Percentiles rank a stretch among this genome's conserved stretches.
phyloP scores from a whole-genome alignment of 2,888 invertebrate genomes.

The Gasteruption jaculator region DNA sequence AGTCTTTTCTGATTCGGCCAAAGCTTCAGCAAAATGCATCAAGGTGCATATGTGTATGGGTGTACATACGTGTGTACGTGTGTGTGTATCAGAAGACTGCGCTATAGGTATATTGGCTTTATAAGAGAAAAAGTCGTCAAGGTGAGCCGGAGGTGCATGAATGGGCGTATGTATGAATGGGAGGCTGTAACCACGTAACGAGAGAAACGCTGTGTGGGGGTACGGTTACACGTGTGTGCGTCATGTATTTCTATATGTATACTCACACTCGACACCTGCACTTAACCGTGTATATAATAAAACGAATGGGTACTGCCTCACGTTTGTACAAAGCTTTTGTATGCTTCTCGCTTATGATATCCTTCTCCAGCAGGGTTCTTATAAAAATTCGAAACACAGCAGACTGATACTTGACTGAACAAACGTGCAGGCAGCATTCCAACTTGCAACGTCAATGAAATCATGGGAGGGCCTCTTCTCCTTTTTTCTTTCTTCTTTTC shows the following conservation, averaged over 20 bases:
- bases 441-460: too few species aligned
- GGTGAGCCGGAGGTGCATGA: slow-evolving; percentile 46
- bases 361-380: too few species aligned
- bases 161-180: slow-evolving; percentile 49
- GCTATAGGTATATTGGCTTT: slow-evolving; percentile 19
- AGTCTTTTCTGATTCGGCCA: background rate
- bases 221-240: too few species aligned
- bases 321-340: too few species aligned
- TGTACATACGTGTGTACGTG: slow-evolving; percentile 1
- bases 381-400: too few species aligned
- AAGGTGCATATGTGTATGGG: background rate
- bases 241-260: background rate
- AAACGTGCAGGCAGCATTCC: too few species aligned
- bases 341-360: too few species aligned
- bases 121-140: slow-evolving; percentile 40
- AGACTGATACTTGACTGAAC: too few species aligned
- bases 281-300: slow-evolving; percentile 7
- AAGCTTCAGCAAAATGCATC: background rate
- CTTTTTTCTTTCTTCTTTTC: too few species aligned
- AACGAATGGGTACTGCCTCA: too few species aligned
- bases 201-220: slow-evolving; percentile 16
- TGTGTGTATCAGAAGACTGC: slow-evolving; percentile 2
- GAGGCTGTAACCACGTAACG: slow-evolving; percentile 32
- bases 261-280: slow-evolving; percentile 6
- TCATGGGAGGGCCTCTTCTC: too few species aligned